Conservation (phyloP, 2,888 invertebrate species). For the Emesis furor region DNA sequence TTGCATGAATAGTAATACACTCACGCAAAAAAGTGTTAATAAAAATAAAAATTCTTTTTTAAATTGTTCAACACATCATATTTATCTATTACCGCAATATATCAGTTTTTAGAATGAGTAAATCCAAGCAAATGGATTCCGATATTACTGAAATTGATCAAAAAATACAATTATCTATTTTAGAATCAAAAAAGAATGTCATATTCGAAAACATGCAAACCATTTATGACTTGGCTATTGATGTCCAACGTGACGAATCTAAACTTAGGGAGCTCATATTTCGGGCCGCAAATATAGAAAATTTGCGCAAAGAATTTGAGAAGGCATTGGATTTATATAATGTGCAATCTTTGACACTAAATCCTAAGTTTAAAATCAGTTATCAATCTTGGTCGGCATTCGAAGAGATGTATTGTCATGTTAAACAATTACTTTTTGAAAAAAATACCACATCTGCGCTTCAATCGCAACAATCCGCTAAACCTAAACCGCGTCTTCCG, state of each 20-base stretch:
- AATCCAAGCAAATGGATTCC: too few species aligned
- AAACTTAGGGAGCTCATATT: not conserved
- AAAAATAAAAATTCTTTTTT: too few species aligned
- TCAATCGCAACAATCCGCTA: not conserved
- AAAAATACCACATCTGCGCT: not conserved
- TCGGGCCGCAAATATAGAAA: slow-evolving; percentile 16
- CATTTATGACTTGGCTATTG: slow-evolving; percentile 2
- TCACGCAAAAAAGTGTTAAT: too few species aligned
- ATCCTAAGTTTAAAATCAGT: slow-evolving; percentile 15
- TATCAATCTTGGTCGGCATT: slow-evolving; percentile 19
- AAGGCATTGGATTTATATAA: slow-evolving; percentile 23
- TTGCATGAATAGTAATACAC: too few species aligned
- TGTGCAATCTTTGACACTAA: not conserved
- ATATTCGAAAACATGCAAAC: not conserved
- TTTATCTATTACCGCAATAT: too few species aligned
- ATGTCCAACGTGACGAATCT: not conserved
- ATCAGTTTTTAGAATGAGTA: too few species aligned
- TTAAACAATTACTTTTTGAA: slow-evolving; percentile 12
- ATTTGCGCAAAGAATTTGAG: slow-evolving; percentile 27
- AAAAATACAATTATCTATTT: too few species aligned
- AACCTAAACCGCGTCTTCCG: slow-evolving; percentile 28
- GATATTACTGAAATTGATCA: too few species aligned
- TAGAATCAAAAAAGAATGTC: too few species aligned
- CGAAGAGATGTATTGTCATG: slow-evolving; percentile 24
- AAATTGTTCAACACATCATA: too few species aligned